Evolutionary conservation across 2,113 vertebrate species (phyloP).

Genomic region (Oenanthe melanoleuca): DNA sequence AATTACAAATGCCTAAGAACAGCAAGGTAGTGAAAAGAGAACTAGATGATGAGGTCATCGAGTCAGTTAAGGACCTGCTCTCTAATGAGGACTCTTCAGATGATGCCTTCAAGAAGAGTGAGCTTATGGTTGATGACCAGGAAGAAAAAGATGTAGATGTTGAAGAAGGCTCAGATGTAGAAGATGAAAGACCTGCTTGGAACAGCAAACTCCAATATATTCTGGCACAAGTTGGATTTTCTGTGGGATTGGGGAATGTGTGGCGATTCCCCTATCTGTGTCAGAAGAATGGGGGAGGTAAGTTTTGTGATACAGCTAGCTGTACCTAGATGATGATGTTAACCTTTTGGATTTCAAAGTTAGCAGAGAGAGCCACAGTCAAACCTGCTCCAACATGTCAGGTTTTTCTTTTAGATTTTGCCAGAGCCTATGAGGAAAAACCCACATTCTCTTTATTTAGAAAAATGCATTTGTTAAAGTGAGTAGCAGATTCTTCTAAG

Average conservation of each 20-base stretch:
- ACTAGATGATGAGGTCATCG: slow-evolving; percentile 94
- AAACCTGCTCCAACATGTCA: not conserved
- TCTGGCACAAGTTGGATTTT: slow-evolving; percentile 97
- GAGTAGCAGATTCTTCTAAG: not conserved
- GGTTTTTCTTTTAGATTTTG: not conserved
- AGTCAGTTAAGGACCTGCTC: slow-evolving; percentile 95
- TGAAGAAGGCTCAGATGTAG: slow-evolving; percentile 83
- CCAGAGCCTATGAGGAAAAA: not conserved
- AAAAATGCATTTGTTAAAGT: not conserved
- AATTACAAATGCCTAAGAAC: slow-evolving; percentile 95
- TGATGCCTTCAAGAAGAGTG: slow-evolving; percentile 93
- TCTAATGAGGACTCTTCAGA: slow-evolving; percentile 93
- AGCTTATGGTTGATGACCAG: slow-evolving; percentile 85
- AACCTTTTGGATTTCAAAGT: not conserved
- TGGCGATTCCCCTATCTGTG: slow-evolving; percentile 98
- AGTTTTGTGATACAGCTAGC: slow-evolving; percentile 56
- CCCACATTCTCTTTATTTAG: not conserved
- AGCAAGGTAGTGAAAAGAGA: slow-evolving; percentile 95
- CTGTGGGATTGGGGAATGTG: slow-evolving; percentile 96
- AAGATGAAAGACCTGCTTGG: slow-evolving; percentile 94
- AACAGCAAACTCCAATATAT: slow-evolving; percentile 98
- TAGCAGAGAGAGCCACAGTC: not conserved
- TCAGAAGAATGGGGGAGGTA: slow-evolving; percentile 99
- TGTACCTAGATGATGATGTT: not conserved
- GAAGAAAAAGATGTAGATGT: slow-evolving; percentile 83